phyloP scores from a whole-genome alignment of 1,140 invertebrate species.

The Calosoma granatense region DNA sequence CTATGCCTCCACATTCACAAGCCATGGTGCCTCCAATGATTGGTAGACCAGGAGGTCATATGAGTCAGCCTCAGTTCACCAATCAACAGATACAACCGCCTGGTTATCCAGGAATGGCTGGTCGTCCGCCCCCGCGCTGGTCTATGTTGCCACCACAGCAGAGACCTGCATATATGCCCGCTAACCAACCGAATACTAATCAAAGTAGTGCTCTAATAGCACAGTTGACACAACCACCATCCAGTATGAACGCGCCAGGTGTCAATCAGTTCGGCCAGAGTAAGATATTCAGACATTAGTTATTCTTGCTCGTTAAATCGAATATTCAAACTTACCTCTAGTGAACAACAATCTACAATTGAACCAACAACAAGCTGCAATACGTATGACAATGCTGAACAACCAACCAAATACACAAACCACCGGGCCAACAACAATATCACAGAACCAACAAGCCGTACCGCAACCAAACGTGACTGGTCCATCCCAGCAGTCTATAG shows the following conservation, averaged over 20 bases:
- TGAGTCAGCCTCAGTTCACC: conserved; percentile 26
- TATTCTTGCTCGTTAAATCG: not conserved
- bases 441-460: not conserved
- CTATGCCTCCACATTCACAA: conserved; percentile 16
- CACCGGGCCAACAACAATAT: not conserved
- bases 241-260: conserved; percentile 37
- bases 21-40: conserved; percentile 29
- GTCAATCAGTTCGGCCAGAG: conserved; percentile 40
- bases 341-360: conserved; percentile 34
- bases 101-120: conserved; percentile 36
- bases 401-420: not conserved
- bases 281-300: conserved; percentile 29
- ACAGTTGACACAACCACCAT: conserved; percentile 56
- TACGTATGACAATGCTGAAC: conserved; percentile 12
- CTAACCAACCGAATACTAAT: conserved; percentile 27
- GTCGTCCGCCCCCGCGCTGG: conserved; percentile 21
- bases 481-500: not conserved
- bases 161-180: conserved; percentile 24
- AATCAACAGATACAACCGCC: conserved; percentile 42
- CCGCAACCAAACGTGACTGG: not conserved
- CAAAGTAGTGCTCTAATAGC: conserved; percentile 52
- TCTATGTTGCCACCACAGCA: conserved; percentile 29
- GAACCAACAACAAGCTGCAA: conserved; percentile 34
- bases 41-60: conserved; percentile 22
- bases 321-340: conserved; percentile 12